phyloP scores from a whole-genome alignment of 2,888 invertebrate genomes.

The Mesopsocus fuscifrons region DNA sequence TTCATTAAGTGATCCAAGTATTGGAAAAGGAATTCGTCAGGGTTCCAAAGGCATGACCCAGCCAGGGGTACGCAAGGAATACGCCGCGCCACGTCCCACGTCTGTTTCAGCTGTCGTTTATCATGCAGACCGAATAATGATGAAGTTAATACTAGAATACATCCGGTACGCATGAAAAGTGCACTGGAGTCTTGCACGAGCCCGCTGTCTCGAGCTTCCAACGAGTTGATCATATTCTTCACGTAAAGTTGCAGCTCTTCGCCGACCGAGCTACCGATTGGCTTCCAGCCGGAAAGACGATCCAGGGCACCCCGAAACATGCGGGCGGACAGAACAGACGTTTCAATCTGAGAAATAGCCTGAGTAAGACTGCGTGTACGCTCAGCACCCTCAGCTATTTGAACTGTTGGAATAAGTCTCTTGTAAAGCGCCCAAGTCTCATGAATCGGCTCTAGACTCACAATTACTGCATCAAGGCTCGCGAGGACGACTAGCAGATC shows the following conservation, averaged over 20 bases:
- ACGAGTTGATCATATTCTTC: constrained; percentile 36
- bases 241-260: constrained; percentile 49
- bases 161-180: constrained; percentile 42
- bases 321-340: constrained; percentile 30
- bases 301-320: constrained; percentile 36
- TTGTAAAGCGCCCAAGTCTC: constrained; percentile 3
- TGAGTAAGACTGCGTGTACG: background rate
- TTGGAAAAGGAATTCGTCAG: constrained; percentile 57
- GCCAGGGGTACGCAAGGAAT: constrained; percentile 58
- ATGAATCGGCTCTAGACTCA: constrained; percentile 38
- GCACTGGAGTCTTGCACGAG: constrained; percentile 29
- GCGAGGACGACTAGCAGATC: constrained; percentile 29
- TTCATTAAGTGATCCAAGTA: constrained; percentile 34
- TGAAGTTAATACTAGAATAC: constrained; percentile 43
- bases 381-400: background rate
- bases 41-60: constrained; percentile 70
- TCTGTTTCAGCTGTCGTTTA: constrained; percentile 49
- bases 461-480: constrained; percentile 53
- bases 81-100: constrained; percentile 62
- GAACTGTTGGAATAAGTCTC: background rate
- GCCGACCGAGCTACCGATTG: constrained; percentile 24
- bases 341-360: background rate
- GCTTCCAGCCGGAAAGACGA: constrained; percentile 13
- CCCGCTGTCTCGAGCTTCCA: constrained; percentile 35
- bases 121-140: constrained; percentile 59